Evolutionary conservation across 2,888 invertebrate genomes (phyloP), one percentile per base, ranked within the genome.

Genomic region (Serrognathus titanus): DNA sequence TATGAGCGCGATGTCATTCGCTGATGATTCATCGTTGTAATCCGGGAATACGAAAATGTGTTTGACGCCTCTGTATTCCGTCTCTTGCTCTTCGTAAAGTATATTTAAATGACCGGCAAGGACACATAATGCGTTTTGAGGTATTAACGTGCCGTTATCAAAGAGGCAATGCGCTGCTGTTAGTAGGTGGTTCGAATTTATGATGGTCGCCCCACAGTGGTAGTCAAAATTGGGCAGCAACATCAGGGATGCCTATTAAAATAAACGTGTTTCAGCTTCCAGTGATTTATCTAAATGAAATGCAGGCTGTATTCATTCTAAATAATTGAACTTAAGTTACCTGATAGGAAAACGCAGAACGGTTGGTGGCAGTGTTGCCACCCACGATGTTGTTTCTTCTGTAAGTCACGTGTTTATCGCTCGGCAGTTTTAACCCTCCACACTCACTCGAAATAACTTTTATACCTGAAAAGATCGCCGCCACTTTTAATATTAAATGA

Each of bases 161-260:
- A 11, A 36, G 49, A 38, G 16, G 16, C 49, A 49, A 12, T 49
- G 49, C 35, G 13, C 49, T 2, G 49, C 49, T 3, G 49, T 49
- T 37, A 49, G 38, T 1, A 49, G 16, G 10, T 39, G 9, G 5
- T 38, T 49, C 9, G 37, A 39, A 9, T 38, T 20, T 38, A 49
- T 38, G 13, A 49, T 4, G n/a, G 38, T n/a, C 16, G 39, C 49
- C 6, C 49, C 49, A 4, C 49, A 49, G 37, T 38, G 39, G 12
- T 36, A n/a, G 8, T 48, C 31, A 41, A 43, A 40, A 20, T 40
- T 31, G 6, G 62, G 58, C n/a, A 45, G 31, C 7, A 31, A 45
- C n/a, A 45, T 31, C 20, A 31, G 24, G 6, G 24, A 31, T 6
- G 24, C 24, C 24, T 31, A 31, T 31, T 31, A 31, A 31, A 2